A percentile compares a stretch with the other conserved stretches of the same genome.
These are phyloP conservation scores for Holacanthus passer DNA, from an alignment of 2,113 vertebrate species.

Conservation along the genomic window DNA sequence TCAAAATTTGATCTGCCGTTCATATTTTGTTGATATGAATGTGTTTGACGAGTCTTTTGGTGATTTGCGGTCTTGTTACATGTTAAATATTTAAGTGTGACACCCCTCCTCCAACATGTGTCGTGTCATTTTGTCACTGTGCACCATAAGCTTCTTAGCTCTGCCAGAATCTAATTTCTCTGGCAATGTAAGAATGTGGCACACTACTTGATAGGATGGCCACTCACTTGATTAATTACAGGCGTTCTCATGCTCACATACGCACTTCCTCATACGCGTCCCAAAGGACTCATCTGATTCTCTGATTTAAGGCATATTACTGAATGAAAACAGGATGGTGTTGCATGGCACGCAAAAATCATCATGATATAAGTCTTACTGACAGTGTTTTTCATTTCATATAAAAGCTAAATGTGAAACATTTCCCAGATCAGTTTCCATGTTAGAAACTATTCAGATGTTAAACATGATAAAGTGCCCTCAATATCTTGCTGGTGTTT, in stretches of 20 bases:
- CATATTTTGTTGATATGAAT: conserved; percentile 29
- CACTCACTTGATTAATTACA: conserved; percentile 58
- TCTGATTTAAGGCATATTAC: conserved; percentile 1
- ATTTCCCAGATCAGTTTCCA: conserved; percentile 26
- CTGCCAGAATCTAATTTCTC: conserved; percentile 48
- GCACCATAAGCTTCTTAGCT: conserved; percentile 56
- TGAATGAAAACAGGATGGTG: conserved; percentile 19
- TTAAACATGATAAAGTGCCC: conserved; percentile 25
- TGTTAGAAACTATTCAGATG: conserved; percentile 36
- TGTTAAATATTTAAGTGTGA: conserved; percentile 44
- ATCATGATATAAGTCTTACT: background rate
- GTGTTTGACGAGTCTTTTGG: conserved; percentile 6
- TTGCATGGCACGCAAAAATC: background rate
- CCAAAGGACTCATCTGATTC: conserved; percentile 26
- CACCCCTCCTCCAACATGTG: conserved; percentile 16
- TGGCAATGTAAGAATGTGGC: conserved; percentile 55
- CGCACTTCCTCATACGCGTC: conserved; percentile 4
- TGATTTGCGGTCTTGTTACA: conserved; percentile 12
- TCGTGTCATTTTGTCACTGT: conserved; percentile 26
- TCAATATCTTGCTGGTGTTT: conserved; percentile 22
- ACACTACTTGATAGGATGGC: conserved; percentile 29
- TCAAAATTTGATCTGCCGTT: conserved; percentile 36
- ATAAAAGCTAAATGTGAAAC: conserved; percentile 15
- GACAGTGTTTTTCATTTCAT: background rate
- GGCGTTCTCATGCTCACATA: background rate